Evolutionary conservation across 2,888 invertebrate species (phyloP), one percentile per base, ranked within the genome.

Genomic region (Lissonota sp.): DNA sequence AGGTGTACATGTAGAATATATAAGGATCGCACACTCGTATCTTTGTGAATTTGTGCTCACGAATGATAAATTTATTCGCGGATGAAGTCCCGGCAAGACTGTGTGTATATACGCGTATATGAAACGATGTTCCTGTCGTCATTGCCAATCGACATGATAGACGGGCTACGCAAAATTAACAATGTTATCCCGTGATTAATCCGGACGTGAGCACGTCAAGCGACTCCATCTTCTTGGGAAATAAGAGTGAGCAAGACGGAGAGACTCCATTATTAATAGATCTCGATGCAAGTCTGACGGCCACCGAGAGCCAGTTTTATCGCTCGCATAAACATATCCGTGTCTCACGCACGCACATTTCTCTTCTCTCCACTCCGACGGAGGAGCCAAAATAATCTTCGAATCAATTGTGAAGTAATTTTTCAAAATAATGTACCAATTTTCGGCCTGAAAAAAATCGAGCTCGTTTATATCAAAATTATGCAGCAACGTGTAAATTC

Each of bases 151-250:
- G 79, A 83, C 84, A 82, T 84, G 86, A 86, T 77, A 82, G 81
- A 82, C 85, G 81, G 80, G 55, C 82, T 80, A 79, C 79, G 81
- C 77, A 82, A 83, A 86, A 87, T 87, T 85, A 87, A 87, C 87
- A 87, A 88, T 87, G 86, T 87, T 85, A 85, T 87, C 84, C 85
- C 84, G 87, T 86, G 85, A 86, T 89, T 87, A 88, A 87, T 89
- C 85, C 87, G 75, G 77, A 80, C 83, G 80, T 75, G 84, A 69
- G 40, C 46, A 55, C 67, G 37, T 62, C 62, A 53, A 67, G 63
- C 37, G 63, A 57, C 63, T 73, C 42, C 40, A 63, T 74, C 69
- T 64, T 57, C 10, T 39, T 3, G 6, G 39, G 46, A 39, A 58
- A 40, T 10, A 37, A 37, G 10, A 14, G 58, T 58, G 40, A 58